phyloP scores from a whole-genome alignment of 2,888 invertebrate genomes.

The Agrochola circellaris region DNA sequence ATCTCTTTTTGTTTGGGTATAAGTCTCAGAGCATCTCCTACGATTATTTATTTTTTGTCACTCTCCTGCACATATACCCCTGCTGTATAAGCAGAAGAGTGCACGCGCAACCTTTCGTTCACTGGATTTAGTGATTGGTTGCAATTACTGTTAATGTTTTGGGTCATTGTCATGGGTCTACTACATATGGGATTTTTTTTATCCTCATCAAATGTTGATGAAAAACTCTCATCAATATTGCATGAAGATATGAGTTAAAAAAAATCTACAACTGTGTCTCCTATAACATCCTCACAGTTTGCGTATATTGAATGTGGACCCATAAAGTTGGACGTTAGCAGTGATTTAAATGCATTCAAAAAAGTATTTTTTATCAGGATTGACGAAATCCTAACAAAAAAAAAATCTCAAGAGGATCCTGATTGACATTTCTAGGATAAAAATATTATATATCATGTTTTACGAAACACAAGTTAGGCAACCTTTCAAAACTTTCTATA shows the following conservation, averaged over 20 bases:
- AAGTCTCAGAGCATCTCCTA: too few relatives aligned
- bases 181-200: conserved; percentile 9
- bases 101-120: conserved; percentile 10
- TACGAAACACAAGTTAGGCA: too few relatives aligned
- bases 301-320: conserved; percentile 9
- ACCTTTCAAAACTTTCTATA: conserved; percentile 8
- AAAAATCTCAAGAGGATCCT: conserved; percentile 3
- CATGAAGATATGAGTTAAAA: neutral
- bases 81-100: neutral
- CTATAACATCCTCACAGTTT: conserved; percentile 7
- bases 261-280: conserved; percentile 10
- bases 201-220: conserved; percentile 6
- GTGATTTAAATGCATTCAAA: conserved; percentile 3
- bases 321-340: conserved; percentile 9
- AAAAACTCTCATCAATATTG: neutral
- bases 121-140: conserved; percentile 4
- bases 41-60: too few relatives aligned
- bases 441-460: neutral
- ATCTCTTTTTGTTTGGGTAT: neutral
- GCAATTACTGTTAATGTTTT: conserved; percentile 8
- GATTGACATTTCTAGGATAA: conserved; percentile 24
- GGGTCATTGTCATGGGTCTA: too few relatives aligned
- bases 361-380: conserved; percentile 23
- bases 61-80: too few relatives aligned
- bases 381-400: conserved; percentile 20